Percentiles rank a stretch among this genome's conserved stretches.
These are phyloP conservation scores for Apodemus agrarius DNA, from an alignment of 2,797 vertebrate species.

Conservation along the genomic window DNA sequence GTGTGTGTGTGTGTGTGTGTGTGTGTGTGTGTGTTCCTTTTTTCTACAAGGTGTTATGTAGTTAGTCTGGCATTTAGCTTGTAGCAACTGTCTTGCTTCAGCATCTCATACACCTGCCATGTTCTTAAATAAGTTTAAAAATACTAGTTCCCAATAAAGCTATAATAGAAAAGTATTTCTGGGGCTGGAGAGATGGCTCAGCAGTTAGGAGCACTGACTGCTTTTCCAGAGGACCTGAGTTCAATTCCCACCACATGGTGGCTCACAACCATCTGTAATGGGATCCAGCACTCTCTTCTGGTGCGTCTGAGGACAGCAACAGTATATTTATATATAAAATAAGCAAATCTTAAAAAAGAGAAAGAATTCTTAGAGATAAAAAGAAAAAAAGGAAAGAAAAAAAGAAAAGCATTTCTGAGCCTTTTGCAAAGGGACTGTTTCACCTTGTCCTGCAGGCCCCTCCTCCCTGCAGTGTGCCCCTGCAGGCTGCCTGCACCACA, in stretches of 20 bases:
- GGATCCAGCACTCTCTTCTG: no score
- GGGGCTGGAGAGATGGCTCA: no score
- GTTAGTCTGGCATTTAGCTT: not conserved
- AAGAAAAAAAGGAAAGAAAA: no score
- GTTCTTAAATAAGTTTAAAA: conserved; percentile 21
- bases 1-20: not conserved
- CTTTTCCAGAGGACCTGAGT: no score
- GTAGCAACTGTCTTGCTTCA: not conserved
- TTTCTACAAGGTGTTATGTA: not conserved
- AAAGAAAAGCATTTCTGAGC: not conserved
- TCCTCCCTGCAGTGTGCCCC: not conserved
- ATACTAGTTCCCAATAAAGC: not conserved
- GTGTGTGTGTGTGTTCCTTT: not conserved
- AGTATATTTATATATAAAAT: no score
- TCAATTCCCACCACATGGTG: no score
- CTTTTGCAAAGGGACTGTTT: not conserved
- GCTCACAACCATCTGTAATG: no score
- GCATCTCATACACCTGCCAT: not conserved
- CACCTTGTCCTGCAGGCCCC: not conserved
- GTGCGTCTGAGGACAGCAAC: no score
- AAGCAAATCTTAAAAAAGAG: no score
- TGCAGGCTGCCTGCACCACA: not conserved
- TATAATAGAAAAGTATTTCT: not conserved
- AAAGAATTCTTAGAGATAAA: no score
- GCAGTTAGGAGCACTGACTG: no score